Evolutionary conservation across 2,113 vertebrate genomes (phyloP), one percentile per base, ranked within the genome.

Genomic region (Triplophysa tibetana): DNA sequence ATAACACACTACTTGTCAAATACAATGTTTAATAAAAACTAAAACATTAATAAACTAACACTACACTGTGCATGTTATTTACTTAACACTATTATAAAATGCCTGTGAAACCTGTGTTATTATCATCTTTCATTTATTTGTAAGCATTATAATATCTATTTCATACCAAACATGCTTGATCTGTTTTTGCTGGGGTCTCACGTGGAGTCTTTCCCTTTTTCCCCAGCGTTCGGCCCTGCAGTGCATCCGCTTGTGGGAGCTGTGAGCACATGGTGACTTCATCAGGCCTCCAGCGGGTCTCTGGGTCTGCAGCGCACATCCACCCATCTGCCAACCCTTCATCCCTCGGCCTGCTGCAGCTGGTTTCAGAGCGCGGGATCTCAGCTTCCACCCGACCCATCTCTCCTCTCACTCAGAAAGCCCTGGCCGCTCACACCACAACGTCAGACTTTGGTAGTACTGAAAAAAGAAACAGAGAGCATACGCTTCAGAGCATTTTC

Each of bases 191-290:
- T 48, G 43, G 56, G n/a, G 13, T 17, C 0, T 54, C 8, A 16
- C 29, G 9, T 54, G 45, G 14, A 19, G 24, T 7, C 43, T 23
- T 50, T 45, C 43, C 12, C 11, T 12, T 70, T 1, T 77, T 56
- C 67, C 75, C 0, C 89, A 96, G 96, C 91, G 85, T 94, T 89
- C 88, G 61, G 89, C 81, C 90, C 91, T 84, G 89, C 89, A 78
- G 91, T 88, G 85, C 93, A 92, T 90, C 95, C 91, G 88, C 93
- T 92, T 88, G 90, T 94, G 84, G 93, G 89, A 90, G 89, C 93
- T 52, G 86, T 92, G 92, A 93, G 89, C 87, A 92, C 86, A 70
- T 94, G 90, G 86, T 21, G 12, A 1, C 86, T 56, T 79, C 83
- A 52, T 63, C 83, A 52, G 60, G 21, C 21, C 26, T 81, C 81